Base-by-base conservation (phyloP, 30 jellyfish, hydroid and myxozoan species). In the Aurelia sp. region DNA sequence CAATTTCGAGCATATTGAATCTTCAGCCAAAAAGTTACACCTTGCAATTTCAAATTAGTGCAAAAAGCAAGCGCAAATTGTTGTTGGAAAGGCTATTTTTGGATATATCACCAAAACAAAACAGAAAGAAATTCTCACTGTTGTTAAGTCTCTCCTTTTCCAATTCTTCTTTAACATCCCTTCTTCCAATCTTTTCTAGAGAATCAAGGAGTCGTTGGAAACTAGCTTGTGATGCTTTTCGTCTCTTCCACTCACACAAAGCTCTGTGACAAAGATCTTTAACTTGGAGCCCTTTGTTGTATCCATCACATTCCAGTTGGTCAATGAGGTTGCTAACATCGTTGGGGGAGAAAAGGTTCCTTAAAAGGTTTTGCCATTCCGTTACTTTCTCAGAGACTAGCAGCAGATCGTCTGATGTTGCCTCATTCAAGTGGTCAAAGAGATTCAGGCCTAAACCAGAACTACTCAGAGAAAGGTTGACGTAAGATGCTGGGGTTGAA, bases 361-460 rank as follows among this genome's bases (percentile, higher is more conserved):
- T 48, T 6, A 65, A 41, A 17, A 79, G 76, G n/a, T 7, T 65
- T 71, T 48, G 74, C 90, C 90, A 79, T 3, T 64, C 60, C 15
- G 73, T 52, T 16, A 65, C 65, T 18, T 41, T 60, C 22, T 78
- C 88, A 12, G 88, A 78, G 20, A 78, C 88, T 40, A 78, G 20
- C 78, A 78, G 65, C 13, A 61, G 18, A 62, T 78, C 88, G 12
- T 37, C 15, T 9, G 55, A 10, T 7, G 13, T 44, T 0, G 55
- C 55, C 55, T 44, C 16, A 44, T 12, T 0, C 15, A 44, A 44
- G 55, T 6, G 0, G 55, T 44, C 55, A 44, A 44, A 44, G 55
- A 16, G 55, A 44, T 0, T 44, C 3, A 4, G 55, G 13, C 15
- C 55, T 44, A 44, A 44, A 10, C 55, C 55, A 44, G 55, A 44